A percentile compares a stretch with the other conserved stretches of the same genome.
These are phyloP conservation scores for Xiphophorus maculatus DNA, from an alignment of 2,113 vertebrate species.

Conservation along the genomic window DNA sequence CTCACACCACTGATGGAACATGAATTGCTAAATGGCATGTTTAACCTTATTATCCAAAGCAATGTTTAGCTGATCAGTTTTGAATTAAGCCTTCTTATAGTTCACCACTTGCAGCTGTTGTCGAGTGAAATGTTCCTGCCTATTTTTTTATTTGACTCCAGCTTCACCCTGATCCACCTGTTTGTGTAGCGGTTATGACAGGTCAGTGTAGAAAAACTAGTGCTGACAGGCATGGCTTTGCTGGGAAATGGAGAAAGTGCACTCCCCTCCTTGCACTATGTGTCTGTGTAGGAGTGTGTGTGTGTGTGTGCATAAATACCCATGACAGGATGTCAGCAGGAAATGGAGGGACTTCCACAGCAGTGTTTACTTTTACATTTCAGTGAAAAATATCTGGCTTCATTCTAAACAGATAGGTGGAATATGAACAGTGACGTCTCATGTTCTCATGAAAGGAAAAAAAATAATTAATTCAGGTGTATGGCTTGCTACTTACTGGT, in stretches of 20 bases:
- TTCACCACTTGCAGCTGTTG: conserved; percentile 20
- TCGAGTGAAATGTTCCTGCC: conserved; percentile 43
- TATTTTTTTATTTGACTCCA: conserved; percentile 53
- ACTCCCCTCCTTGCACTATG: conserved; percentile 22
- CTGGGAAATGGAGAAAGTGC: conserved; percentile 64
- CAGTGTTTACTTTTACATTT: conserved; percentile 77
- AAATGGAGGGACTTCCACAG: conserved; percentile 80
- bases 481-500: conserved; percentile 22
- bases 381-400: conserved; percentile 64
- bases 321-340: conserved; percentile 76
- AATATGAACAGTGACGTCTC: conserved; percentile 42
- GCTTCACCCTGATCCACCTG: conserved; percentile 65
- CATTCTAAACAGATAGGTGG: conserved; percentile 65
- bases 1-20: conserved; percentile 35
- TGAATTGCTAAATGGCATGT: conserved; percentile 36
- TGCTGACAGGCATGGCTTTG: conserved; percentile 68
- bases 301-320: conserved; percentile 54
- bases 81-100: conserved; percentile 14
- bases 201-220: conserved; percentile 70
- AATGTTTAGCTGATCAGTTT: conserved; percentile 14
- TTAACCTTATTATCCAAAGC: conserved; percentile 15
- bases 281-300: conserved; percentile 30
- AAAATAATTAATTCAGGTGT: conserved; percentile 52
- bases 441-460: conserved; percentile 43
- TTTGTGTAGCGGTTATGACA: conserved; percentile 69